Conservation (phyloP, 2,888 invertebrate genomes). For the Mycalesis mineus region DNA sequence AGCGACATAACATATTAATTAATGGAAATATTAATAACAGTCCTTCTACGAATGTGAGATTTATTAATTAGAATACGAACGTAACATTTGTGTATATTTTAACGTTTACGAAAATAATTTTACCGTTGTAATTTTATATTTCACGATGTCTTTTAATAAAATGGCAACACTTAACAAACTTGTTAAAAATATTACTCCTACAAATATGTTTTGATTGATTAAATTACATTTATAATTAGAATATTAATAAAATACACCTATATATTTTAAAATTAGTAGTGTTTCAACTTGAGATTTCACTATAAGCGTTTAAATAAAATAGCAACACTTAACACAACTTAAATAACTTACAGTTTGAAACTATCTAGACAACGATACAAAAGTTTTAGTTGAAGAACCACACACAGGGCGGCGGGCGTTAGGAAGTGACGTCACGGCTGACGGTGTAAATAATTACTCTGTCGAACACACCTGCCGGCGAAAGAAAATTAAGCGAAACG, state of each 20-base stretch:
- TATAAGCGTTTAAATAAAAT: conserved; percentile 15
- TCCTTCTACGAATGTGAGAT: too few species aligned
- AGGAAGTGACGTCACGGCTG: conserved; percentile 66
- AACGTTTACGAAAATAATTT: too few species aligned
- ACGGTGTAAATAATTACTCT: conserved; percentile 77
- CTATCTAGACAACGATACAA: conserved; percentile 58
- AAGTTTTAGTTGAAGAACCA: conserved; percentile 53
- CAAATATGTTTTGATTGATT: too few species aligned
- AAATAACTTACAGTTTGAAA: conserved; percentile 52
- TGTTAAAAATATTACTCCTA: too few species aligned
- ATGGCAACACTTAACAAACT: too few species aligned
- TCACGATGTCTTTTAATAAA: too few species aligned
- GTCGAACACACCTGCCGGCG: conserved; percentile 77
- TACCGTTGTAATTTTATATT: too few species aligned
- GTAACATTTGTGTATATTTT: too few species aligned
- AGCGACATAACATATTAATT: conserved; percentile 37
- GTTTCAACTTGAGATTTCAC: not conserved
- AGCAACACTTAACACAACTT: conserved; percentile 43
- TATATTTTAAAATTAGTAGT: too few species aligned
- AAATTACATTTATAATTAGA: too few species aligned
- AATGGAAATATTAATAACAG: not conserved
- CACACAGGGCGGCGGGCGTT: conserved; percentile 39
- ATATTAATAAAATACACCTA: too few species aligned
- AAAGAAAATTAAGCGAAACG: conserved; percentile 78
- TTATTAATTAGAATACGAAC: too few species aligned